These are phyloP conservation scores for Lerema accius DNA, from an alignment of 1,140 invertebrate genomes.

Conservation along the genomic window DNA sequence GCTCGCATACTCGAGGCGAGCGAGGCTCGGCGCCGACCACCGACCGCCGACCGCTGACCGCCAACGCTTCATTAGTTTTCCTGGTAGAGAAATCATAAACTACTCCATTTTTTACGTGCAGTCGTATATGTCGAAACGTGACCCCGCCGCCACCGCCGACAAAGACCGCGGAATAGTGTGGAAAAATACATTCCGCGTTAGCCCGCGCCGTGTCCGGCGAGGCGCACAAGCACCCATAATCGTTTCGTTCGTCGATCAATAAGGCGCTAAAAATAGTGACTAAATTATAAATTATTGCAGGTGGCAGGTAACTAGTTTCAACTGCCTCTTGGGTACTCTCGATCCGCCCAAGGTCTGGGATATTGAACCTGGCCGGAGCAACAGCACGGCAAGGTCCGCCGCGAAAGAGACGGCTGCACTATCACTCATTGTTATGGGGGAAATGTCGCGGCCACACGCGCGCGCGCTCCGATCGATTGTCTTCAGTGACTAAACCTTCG, in stretches of 20 bases:
- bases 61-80: constrained; percentile 76
- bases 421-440: constrained; percentile 79
- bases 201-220: neutral
- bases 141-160: constrained; percentile 53
- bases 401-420: constrained; percentile 76
- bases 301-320: constrained; percentile 74
- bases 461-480: constrained; percentile 47
- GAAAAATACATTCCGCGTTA: constrained; percentile 53
- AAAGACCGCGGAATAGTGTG: constrained; percentile 54
- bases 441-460: constrained; percentile 74
- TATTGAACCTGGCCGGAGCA: constrained; percentile 78
- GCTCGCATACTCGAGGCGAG: constrained; percentile 61
- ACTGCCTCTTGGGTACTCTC: constrained; percentile 64
- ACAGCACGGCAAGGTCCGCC: constrained; percentile 69
- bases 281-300: constrained; percentile 71
- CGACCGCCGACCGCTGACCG: constrained; percentile 51
- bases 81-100: constrained; percentile 77
- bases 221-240: constrained; percentile 22
- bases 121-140: constrained; percentile 67
- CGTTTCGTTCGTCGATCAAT: constrained; percentile 40
- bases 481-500: constrained; percentile 59
- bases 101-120: constrained; percentile 63
- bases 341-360: constrained; percentile 77
- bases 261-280: constrained; percentile 62
- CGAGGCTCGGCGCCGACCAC: constrained; percentile 41